These are phyloP conservation scores for Scophthalmus maximus DNA, from an alignment of 2,113 vertebrate species.

Conservation along the genomic window DNA sequence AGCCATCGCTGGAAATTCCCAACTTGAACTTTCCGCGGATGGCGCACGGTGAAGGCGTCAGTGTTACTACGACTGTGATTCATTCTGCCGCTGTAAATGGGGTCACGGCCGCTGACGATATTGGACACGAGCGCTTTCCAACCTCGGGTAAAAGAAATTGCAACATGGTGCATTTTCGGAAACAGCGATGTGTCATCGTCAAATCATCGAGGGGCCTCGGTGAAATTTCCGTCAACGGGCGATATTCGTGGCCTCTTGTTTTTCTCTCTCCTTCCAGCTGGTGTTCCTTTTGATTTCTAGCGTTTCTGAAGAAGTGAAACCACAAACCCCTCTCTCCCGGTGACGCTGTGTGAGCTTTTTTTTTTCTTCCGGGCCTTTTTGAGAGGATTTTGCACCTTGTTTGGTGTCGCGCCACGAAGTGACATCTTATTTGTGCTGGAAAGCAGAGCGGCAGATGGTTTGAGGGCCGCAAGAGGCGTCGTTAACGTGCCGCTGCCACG, in stretches of 20 bases:
- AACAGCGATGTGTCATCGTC: constrained; percentile 40
- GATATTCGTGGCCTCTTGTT: constrained; percentile 3
- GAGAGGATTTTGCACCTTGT: constrained; percentile 44
- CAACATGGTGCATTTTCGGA: constrained; percentile 30
- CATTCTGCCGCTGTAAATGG: constrained; percentile 36
- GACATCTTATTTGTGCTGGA: constrained; percentile 10
- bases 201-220: constrained; percentile 22
- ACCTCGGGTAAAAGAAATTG: constrained; percentile 33
- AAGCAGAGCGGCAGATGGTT: background rate
- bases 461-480: background rate
- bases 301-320: constrained; percentile 12
- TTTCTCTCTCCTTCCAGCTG: background rate
- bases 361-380: constrained; percentile 26
- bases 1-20: constrained; percentile 67
- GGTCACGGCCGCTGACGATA: constrained; percentile 28
- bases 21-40: constrained; percentile 66
- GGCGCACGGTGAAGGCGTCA: constrained; percentile 9
- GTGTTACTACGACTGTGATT: constrained; percentile 44
- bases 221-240: constrained; percentile 42
- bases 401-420: constrained; percentile 17
- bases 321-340: constrained; percentile 19
- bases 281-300: background rate
- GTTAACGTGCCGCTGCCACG: too few species aligned
- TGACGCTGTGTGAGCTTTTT: constrained; percentile 22
- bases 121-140: constrained; percentile 14